Conservation (phyloP, 2,888 invertebrate species). For the Caenorhabditis plicata region DNA sequence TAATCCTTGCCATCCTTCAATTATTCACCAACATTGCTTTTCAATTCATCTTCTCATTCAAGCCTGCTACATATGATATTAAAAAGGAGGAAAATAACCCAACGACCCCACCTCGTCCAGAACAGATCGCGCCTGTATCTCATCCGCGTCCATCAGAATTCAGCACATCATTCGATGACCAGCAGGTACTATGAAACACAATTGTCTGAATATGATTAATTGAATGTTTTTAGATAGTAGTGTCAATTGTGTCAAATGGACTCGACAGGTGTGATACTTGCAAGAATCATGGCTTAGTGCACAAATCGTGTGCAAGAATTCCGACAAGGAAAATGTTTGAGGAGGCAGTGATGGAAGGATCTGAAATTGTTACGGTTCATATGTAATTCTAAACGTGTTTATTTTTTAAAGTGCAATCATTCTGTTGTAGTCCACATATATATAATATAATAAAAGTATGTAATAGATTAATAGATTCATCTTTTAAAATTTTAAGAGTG, state of each 20-base stretch:
- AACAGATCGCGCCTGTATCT: constrained; percentile 26
- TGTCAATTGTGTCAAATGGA: constrained; percentile 19
- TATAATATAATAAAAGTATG: too few species aligned
- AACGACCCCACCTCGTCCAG: background rate
- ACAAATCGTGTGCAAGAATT: constrained; percentile 5
- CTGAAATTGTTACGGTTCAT: too few species aligned
- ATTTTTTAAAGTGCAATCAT: too few species aligned
- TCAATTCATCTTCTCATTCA: constrained; percentile 12
- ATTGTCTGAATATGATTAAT: background rate
- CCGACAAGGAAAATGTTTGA: constrained; percentile 26
- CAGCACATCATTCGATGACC: constrained; percentile 21
- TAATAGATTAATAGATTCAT: too few species aligned
- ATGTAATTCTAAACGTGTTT: too few species aligned
- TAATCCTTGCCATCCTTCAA: constrained; percentile 8
- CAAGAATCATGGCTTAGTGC: constrained; percentile 22
- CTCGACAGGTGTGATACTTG: constrained; percentile 31
- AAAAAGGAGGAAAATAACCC: constrained; percentile 7
- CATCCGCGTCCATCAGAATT: constrained; percentile 22
- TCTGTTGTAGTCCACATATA: too few species aligned
- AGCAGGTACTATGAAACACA: constrained; percentile 1
- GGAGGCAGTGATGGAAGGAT: too few species aligned
- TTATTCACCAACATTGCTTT: constrained; percentile 1
- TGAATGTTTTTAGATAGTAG: constrained; percentile 16
- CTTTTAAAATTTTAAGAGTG: too few species aligned
- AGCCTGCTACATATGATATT: constrained; percentile 18